These are phyloP conservation scores for Petrophora chlorosata DNA, from an alignment of 2,888 invertebrate species.

Conservation along the genomic window DNA sequence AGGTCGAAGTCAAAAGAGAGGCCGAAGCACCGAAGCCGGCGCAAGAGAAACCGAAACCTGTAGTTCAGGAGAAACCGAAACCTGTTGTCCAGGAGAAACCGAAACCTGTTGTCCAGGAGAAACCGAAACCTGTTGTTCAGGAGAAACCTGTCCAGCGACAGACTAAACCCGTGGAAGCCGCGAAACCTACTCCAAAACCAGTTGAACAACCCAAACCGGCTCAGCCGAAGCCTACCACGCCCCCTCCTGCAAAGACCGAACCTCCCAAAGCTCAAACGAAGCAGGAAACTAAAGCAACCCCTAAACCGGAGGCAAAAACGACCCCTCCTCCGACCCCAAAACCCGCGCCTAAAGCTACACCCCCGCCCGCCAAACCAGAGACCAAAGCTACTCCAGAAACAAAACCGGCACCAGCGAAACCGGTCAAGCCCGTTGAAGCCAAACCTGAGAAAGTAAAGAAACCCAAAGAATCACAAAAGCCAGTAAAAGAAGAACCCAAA, in stretches of 20 bases:
- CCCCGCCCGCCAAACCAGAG: slow-evolving; percentile 36
- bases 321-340: slow-evolving; percentile 8
- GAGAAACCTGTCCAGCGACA: slow-evolving; percentile 17
- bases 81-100: not conserved
- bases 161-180: slow-evolving; percentile 12
- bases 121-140: slow-evolving; percentile 27
- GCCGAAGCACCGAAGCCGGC: no score
- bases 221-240: slow-evolving; percentile 13
- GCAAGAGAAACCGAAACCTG: no score
- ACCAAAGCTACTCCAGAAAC: slow-evolving; percentile 25
- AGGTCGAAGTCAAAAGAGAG: slow-evolving; percentile 33
- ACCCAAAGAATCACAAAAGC: slow-evolving; percentile 24
- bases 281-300: slow-evolving; percentile 29
- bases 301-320: slow-evolving; percentile 24
- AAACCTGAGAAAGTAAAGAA: slow-evolving; percentile 30
- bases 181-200: slow-evolving; percentile 2
- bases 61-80: not conserved
- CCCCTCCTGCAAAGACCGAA: not conserved
- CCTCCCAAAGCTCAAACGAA: slow-evolving; percentile 6
- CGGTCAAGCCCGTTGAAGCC: slow-evolving; percentile 24
- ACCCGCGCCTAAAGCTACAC: slow-evolving; percentile 10
- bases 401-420: slow-evolving; percentile 33
- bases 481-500: slow-evolving; percentile 17
- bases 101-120: slow-evolving; percentile 8
- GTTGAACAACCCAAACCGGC: slow-evolving; percentile 19